Conservation (phyloP, 1,140 invertebrate species). For the Pseudomyrmex dendroicus region DNA sequence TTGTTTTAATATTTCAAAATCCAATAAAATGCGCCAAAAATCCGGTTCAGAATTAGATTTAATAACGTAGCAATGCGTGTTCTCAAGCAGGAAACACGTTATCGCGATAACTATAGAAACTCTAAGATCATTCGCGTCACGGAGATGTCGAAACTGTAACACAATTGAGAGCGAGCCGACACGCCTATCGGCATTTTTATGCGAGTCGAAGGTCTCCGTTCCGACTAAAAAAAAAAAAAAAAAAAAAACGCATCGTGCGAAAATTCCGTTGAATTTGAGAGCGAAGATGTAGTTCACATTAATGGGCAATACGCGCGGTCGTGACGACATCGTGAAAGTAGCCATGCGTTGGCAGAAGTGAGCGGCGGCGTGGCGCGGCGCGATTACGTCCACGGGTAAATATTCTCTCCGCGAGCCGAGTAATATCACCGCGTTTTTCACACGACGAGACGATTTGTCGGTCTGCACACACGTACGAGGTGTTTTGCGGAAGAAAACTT, state of each 20-base stretch:
- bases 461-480: background rate
- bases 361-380: slow-evolving; percentile 44
- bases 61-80: background rate
- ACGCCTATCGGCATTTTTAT: slow-evolving; percentile 19
- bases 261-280: no score
- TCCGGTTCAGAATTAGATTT: no score
- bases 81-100: background rate
- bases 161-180: slow-evolving; percentile 32
- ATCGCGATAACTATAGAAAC: background rate
- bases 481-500: no score
- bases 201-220: slow-evolving; percentile 1
- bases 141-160: slow-evolving; percentile 36
- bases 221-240: no score
- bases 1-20: no score
- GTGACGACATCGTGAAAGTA: slow-evolving; percentile 71
- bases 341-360: slow-evolving; percentile 65
- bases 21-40: no score
- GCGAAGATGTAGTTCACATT: slow-evolving; percentile 60
- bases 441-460: slow-evolving; percentile 25
- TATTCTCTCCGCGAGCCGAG: slow-evolving; percentile 48
- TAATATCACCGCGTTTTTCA: slow-evolving; percentile 53
- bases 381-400: slow-evolving; percentile 62
- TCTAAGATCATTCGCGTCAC: background rate
- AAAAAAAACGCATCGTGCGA: no score
- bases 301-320: slow-evolving; percentile 58